Evolutionary conservation across 2,888 invertebrate genomes (phyloP).

Genomic region (Meteorus cinctellus): DNA sequence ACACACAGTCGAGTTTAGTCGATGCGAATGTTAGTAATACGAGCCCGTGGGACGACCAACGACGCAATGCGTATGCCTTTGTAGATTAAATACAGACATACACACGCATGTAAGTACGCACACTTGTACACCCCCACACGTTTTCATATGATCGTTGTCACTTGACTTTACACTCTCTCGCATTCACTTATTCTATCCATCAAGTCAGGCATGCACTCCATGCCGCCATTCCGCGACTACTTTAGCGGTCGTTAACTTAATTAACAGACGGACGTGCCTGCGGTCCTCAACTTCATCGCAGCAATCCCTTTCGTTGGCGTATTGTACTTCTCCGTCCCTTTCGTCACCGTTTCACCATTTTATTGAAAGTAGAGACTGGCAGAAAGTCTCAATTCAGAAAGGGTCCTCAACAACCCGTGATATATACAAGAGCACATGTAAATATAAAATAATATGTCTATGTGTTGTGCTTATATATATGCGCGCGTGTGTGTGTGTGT

Average conservation of each 20-base stretch:
- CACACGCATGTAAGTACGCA: background rate
- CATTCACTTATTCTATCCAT: constrained; percentile 31
- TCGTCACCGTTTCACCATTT: background rate
- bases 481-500: constrained; percentile 9
- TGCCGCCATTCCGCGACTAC: constrained; percentile 60
- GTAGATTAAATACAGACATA: background rate
- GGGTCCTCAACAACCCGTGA: constrained; percentile 52
- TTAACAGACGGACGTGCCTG: constrained; percentile 65
- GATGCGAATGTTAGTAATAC: constrained; percentile 61
- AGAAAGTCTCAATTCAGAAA: constrained; percentile 53
- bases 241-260: constrained; percentile 70
- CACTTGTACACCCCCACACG: constrained; percentile 5
- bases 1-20: constrained; percentile 60
- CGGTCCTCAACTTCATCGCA: constrained; percentile 44
- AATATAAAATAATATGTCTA: constrained; percentile 4
- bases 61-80: constrained; percentile 28
- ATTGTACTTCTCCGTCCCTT: background rate
- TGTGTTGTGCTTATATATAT: too few species aligned
- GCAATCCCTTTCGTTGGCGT: constrained; percentile 39
- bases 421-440: constrained; percentile 44
- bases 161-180: constrained; percentile 35
- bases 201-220: constrained; percentile 32
- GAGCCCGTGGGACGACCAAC: constrained; percentile 64
- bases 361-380: constrained; percentile 13
- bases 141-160: constrained; percentile 30